A percentile compares a stretch with the other conserved stretches of the same genome.
Conservation (phyloP, 2,113 vertebrate genomes). For the Paraplagusia blochii region DNA sequence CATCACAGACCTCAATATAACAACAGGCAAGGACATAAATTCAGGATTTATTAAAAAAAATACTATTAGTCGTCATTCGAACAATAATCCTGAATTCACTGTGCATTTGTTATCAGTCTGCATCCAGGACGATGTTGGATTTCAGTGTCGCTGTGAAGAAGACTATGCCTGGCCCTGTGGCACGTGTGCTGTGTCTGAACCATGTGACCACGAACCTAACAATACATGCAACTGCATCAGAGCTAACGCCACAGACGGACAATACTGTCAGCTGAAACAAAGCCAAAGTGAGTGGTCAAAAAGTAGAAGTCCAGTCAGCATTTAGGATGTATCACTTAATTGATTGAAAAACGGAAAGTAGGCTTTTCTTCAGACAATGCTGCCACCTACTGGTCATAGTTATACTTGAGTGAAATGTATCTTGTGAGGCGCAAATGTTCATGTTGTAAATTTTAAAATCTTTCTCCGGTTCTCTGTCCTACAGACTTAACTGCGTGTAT, state of each 20-base stretch:
- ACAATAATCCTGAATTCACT: not conserved
- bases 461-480: no score
- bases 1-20: conserved; percentile 28
- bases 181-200: conserved; percentile 34
- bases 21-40: conserved; percentile 39
- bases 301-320: no score
- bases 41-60: not conserved
- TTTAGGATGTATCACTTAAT: not conserved
- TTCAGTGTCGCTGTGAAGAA: conserved; percentile 47
- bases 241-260: conserved; percentile 27
- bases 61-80: not conserved
- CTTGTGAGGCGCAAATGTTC: no score
- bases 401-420: no score
- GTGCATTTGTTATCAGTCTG: conserved; percentile 37
- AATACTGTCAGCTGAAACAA: conserved; percentile 17
- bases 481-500: no score
- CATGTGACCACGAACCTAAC: conserved; percentile 25
- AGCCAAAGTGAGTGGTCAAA: conserved; percentile 20
- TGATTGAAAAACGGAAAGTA: no score
- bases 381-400: no score
- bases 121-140: not conserved
- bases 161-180: conserved; percentile 40
- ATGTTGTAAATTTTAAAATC: no score
- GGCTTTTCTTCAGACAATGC: no score
- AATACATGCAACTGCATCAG: conserved; percentile 43